These are phyloP conservation scores for Spheniscus mendiculus DNA, from an alignment of 2,113 vertebrate genomes.

Conservation along the genomic window DNA sequence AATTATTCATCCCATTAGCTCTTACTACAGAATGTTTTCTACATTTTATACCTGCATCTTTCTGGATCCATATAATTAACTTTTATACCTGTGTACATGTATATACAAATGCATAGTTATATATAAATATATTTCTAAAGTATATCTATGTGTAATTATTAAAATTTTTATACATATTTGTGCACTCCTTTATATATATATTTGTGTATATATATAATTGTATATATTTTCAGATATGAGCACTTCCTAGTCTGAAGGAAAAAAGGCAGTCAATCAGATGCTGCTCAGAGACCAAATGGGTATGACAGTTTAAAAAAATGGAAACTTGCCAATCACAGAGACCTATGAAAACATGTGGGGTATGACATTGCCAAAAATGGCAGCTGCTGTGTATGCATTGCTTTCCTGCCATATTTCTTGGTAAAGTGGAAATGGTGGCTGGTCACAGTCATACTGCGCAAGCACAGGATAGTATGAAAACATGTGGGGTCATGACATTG, in stretches of 20 bases:
- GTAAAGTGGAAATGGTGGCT: neutral
- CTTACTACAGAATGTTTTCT: neutral
- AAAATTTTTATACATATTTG: neutral
- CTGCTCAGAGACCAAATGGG: neutral
- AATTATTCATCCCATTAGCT: neutral
- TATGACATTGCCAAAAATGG: neutral
- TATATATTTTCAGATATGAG: neutral
- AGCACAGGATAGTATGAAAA: neutral
- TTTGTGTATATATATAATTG: neutral
- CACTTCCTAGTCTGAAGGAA: neutral
- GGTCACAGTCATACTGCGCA: neutral
- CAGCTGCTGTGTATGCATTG: neutral
- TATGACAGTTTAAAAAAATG: neutral
- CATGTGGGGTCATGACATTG: neutral
- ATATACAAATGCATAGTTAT: neutral
- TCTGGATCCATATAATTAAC: neutral
- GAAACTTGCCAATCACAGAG: neutral
- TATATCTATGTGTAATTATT: neutral
- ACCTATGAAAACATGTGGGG: fast-evolving
- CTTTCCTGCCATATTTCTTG: neutral
- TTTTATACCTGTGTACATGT: neutral
- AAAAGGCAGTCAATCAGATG: neutral
- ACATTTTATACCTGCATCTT: neutral
- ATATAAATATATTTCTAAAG: neutral
- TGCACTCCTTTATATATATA: neutral